Percentiles rank a stretch among this genome's conserved stretches.
These are phyloP conservation scores for Cliona cf. orientalis DNA, from an alignment of 37 sponge, comb jelly and placozoan species.

Conservation along the genomic window DNA sequence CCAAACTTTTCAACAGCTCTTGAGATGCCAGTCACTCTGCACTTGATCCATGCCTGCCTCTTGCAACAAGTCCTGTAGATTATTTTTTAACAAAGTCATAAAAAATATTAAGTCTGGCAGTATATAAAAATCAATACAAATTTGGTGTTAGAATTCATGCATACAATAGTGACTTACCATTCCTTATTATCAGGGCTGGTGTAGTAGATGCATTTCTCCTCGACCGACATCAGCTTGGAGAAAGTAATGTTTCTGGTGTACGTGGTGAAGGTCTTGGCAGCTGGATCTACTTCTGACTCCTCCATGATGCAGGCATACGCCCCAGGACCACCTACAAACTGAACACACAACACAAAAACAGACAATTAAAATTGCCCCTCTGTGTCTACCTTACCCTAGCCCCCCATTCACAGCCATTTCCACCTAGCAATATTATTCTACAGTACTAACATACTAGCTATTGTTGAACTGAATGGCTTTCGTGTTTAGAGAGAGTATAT, in stretches of 20 bases:
- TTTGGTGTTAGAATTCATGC: no score
- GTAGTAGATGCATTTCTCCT: slow-evolving; percentile 78
- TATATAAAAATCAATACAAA: not conserved
- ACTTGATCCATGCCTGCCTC: slow-evolving; percentile 82
- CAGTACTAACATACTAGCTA: no score
- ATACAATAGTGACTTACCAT: slow-evolving; percentile 56
- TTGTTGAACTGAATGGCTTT: no score
- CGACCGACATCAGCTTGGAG: slow-evolving; percentile 67
- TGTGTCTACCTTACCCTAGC: no score
- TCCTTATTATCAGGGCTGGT: slow-evolving; percentile 62
- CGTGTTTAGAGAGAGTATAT: no score
- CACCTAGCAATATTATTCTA: no score
- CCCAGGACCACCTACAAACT: slow-evolving; percentile 47
- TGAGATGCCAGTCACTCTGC: slow-evolving; percentile 67
- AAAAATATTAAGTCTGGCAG: not conserved
- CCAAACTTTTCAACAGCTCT: slow-evolving; percentile 77
- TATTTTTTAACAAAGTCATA: not conserved
- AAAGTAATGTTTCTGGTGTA: slow-evolving; percentile 80
- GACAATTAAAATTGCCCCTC: no score
- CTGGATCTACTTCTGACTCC: slow-evolving; percentile 79
- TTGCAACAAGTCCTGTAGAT: slow-evolving; percentile 80
- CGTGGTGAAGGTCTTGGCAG: slow-evolving; percentile 64
- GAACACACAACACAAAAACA: no score
- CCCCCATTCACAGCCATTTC: no score
- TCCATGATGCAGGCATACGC: slow-evolving; percentile 65